A percentile compares a stretch with the other conserved stretches of the same genome.
Conservation (phyloP, 1,140 invertebrate genomes). For the Drosophila punjabiensis region DNA sequence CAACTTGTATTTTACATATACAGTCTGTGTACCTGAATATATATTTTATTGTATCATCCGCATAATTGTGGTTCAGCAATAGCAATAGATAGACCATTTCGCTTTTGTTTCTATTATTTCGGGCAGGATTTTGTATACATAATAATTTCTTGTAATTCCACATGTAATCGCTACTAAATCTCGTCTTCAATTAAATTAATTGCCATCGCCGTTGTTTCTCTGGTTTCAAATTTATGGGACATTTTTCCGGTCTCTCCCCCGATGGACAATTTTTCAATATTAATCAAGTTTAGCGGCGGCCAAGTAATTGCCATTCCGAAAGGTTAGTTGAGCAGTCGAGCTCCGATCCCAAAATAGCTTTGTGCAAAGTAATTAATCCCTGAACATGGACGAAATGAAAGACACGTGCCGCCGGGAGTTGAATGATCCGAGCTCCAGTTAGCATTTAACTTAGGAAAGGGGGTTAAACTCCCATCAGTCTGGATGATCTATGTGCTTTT, state of each 20-base stretch:
- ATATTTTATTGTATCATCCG: constrained; percentile 8
- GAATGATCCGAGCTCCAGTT: constrained; percentile 25
- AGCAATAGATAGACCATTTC: too few relatives aligned
- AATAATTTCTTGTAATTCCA: too few relatives aligned
- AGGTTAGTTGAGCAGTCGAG: constrained; percentile 18
- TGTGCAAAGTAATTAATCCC: constrained; percentile 20
- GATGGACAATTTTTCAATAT: constrained; percentile 35
- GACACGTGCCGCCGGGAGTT: constrained; percentile 30
- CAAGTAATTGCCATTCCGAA: constrained; percentile 30
- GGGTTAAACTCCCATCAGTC: background rate
- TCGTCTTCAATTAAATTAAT: constrained; percentile 77
- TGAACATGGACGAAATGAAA: constrained; percentile 2
- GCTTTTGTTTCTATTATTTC: too few relatives aligned
- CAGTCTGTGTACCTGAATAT: too few relatives aligned
- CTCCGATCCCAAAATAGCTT: constrained; percentile 27
- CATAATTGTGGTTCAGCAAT: constrained; percentile 23
- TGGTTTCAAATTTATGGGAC: constrained; percentile 33
- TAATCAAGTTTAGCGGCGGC: constrained; percentile 27
- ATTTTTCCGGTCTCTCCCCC: constrained; percentile 50
- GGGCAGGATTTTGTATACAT: too few relatives aligned
- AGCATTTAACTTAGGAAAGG: background rate
- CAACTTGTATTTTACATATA: too few relatives aligned
- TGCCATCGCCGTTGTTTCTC: constrained; percentile 51
- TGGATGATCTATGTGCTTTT: constrained; percentile 34
- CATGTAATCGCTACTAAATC: constrained; percentile 67